Evolutionary conservation across 1,140 invertebrate genomes (phyloP), one percentile per base, ranked within the genome.

Genomic region (Drosophila tsacasi): DNA sequence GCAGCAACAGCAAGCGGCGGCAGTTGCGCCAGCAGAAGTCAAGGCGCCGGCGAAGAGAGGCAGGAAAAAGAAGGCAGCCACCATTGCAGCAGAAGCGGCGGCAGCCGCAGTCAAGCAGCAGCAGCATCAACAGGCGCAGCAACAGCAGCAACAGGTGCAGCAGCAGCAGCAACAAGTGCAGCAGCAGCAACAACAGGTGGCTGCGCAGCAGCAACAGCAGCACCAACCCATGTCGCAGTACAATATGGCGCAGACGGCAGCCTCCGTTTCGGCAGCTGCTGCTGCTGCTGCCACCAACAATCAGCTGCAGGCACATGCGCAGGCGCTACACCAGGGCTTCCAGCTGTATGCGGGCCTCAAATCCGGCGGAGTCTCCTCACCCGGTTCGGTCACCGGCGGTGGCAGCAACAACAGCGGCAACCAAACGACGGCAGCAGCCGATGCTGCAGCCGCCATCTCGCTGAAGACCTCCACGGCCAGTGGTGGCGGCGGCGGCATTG

Each of bases 321-420:
- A 90, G 63, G 91, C 85, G 35, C 66, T 91, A 39, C 91, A 92
- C 27, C 93, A 94, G 80, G 94, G 94, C 65, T 95, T 94, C 78
- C 94, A 95, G 81, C 93, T 94, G 17, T 94, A 94, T 65, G 93
- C 94, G 2, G 94, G 94, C 2, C 79, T 94, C 6, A 94, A 94
- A 44, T 92, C 91, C 1, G 83, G 87, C 15, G 85, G 85, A 5
- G 91, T 92, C 0, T 79, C 81, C 8, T 86, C 87, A 10, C 74
- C 91, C 10, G 67, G 62, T 7, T 23, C 76, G 5, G 47, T 61
- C 1, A 49, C 44, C 9, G 54, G 57, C 10, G 61, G 72, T 13
- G 47, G 71, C 2, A 21, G 49, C 13, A 52, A 61, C 2, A 30
- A 30, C 6, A 25, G 40, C 9, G 40, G 25, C 25, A 80, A 79